Base-by-base conservation (phyloP, 2,113 vertebrate species). In the Anhinga rufa region DNA sequence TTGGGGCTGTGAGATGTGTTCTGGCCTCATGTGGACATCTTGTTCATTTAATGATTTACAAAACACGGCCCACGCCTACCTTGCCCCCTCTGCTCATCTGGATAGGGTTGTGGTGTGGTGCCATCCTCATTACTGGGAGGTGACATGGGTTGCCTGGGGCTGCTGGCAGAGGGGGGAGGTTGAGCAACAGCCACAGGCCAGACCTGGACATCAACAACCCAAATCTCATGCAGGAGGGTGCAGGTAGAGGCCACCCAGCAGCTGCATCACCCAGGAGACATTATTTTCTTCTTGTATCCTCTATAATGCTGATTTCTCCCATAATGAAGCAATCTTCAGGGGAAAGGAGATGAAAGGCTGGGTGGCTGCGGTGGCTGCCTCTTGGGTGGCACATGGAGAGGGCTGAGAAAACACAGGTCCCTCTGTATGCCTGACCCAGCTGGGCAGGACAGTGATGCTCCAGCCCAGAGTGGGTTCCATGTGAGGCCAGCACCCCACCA, bases 21-120 rank as follows among this genome's bases (percentile, higher is more conserved):
- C 51, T 51, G 65, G 48, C 38, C 34, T 78, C 36, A 17, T 9
- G 8, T 21, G 26, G 18, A 16, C 1, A 2, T 36, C 4, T 10
- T 21, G 13, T 38, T 89, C 8, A 2, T 58, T 61, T 60, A 90
- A 44, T 28, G 13, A 4, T 60, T 64, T 25, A 31, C 36, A 17
- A 61, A 75, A 42, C 4, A 13, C 1, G 12, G 9, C 26, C 61
- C 24, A 4, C 9, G 10, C 9, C 21, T 2, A 0, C 2, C 4
- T 8, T 44, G 4, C 12, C 22, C 15, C 21, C 38, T 60, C 19
- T 51, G 57, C 26, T 55, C 12, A 10, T 29, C 26, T 34, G 58
- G 28, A 20, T 19, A 21, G n/a, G 36, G 14, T 5, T 49, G 20
- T 71, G 40, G 19, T 18, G 5, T 51, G n/a, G 20, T 87, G 40